phyloP scores from a whole-genome alignment of 2,888 invertebrate species.

The Eristalis tenax region DNA sequence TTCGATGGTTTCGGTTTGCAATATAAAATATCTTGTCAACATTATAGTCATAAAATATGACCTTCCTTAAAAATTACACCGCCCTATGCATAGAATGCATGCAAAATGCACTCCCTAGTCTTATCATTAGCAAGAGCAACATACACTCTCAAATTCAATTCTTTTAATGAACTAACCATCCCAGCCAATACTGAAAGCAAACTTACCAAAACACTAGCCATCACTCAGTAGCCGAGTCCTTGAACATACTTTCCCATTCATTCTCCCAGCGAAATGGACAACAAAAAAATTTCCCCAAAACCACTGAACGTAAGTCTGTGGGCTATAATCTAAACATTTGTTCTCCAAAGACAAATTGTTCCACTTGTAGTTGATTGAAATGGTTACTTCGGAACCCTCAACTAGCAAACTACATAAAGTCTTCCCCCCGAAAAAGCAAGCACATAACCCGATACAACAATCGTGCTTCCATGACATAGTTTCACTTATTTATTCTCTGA shows the following conservation, averaged over 20 bases:
- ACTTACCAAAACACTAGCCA: background rate
- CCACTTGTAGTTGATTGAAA: conserved; percentile 35
- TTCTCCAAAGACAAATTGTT: conserved; percentile 32
- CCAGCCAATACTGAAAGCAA: background rate
- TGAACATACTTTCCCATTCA: background rate
- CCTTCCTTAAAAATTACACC: background rate
- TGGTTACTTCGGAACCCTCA: conserved; percentile 3
- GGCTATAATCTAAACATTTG: conserved; percentile 33
- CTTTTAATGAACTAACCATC: background rate
- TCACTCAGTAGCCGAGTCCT: background rate
- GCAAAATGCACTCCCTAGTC: background rate
- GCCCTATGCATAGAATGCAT: background rate
- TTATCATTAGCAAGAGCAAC: background rate
- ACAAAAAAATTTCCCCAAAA: background rate
- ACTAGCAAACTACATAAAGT: background rate
- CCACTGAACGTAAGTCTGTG: conserved; percentile 6
- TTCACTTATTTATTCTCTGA: conserved; percentile 17
- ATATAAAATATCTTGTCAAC: too few species aligned
- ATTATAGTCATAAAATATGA: too few species aligned
- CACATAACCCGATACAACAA: conserved; percentile 1
- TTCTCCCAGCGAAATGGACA: background rate
- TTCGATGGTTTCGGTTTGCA: too few species aligned
- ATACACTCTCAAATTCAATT: background rate
- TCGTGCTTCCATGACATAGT: conserved; percentile 8
- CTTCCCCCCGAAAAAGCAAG: background rate